phyloP scores from a whole-genome alignment of 2,888 invertebrate species.

The Heliconius ismenius region DNA sequence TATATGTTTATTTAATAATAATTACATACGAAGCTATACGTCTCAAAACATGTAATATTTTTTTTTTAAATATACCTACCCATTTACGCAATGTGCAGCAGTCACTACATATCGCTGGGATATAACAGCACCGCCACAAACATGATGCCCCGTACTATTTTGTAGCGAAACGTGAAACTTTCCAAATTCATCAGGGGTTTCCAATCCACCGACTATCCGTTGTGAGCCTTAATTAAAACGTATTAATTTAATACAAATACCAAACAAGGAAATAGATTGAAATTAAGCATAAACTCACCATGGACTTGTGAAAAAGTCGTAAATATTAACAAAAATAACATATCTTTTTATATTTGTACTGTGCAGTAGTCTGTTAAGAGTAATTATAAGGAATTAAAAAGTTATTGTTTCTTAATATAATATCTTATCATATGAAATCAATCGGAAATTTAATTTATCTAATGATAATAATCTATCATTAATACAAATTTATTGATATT shows the following conservation, averaged over 20 bases:
- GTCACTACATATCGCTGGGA: conserved; percentile 64
- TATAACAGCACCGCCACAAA: conserved; percentile 71
- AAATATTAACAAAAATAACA: conserved; percentile 22
- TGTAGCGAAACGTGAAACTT: conserved; percentile 71
- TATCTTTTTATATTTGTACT: neutral
- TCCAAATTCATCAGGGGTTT: conserved; percentile 59
- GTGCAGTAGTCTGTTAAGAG: conserved; percentile 2
- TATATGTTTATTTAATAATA: neutral
- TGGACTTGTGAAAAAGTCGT: neutral
- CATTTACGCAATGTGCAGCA: conserved; percentile 69
- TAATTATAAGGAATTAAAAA: conserved; percentile 9
- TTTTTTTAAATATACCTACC: conserved; percentile 37
- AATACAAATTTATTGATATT: conserved; percentile 15
- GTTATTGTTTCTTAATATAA: conserved; percentile 5
- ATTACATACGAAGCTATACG: neutral
- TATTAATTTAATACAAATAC: too few relatives aligned
- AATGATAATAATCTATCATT: neutral
- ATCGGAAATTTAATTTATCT: conserved; percentile 22
- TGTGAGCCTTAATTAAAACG: neutral
- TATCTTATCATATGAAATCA: conserved; percentile 23
- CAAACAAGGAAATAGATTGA: neutral
- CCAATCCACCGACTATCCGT: conserved; percentile 66
- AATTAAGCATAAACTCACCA: conserved; percentile 11
- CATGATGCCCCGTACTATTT: conserved; percentile 66
- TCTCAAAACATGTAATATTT: neutral